These are phyloP conservation scores for Aleiodes leptofemur DNA, from an alignment of 2,888 invertebrate genomes.

Conservation along the genomic window DNA sequence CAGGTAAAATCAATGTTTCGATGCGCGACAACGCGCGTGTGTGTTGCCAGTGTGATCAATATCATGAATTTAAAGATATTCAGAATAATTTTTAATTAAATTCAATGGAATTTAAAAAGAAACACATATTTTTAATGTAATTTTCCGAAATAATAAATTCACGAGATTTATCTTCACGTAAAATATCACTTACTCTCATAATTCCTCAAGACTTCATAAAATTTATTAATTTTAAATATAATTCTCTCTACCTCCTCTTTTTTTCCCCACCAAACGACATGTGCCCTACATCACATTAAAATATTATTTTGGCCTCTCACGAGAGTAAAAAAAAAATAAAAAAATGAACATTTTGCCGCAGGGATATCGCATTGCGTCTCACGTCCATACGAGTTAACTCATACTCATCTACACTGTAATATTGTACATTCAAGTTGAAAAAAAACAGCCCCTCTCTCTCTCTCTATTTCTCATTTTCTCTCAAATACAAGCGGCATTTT, in stretches of 20 bases:
- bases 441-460: not conserved
- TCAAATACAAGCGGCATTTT: slow-evolving; percentile 16
- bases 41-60: too few species aligned
- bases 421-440: slow-evolving; percentile 26
- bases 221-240: not conserved
- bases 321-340: not conserved
- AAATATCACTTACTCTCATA: too few species aligned
- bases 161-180: too few species aligned
- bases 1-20: too few species aligned
- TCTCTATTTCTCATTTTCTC: slow-evolving; percentile 13
- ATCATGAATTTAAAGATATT: too few species aligned
- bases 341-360: slow-evolving; percentile 63
- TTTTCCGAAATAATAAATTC: too few species aligned
- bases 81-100: too few species aligned
- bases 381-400: slow-evolving; percentile 68
- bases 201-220: not conserved
- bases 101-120: too few species aligned
- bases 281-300: slow-evolving; percentile 22
- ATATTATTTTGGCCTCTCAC: not conserved
- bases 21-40: too few species aligned
- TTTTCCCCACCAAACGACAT: not conserved
- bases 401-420: slow-evolving; percentile 48
- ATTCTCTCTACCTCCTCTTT: not conserved
- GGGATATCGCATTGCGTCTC: slow-evolving; percentile 72
- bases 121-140: too few species aligned